Base-by-base conservation (phyloP, 2,888 invertebrate genomes). In the Drosophila acutilabella region DNA sequence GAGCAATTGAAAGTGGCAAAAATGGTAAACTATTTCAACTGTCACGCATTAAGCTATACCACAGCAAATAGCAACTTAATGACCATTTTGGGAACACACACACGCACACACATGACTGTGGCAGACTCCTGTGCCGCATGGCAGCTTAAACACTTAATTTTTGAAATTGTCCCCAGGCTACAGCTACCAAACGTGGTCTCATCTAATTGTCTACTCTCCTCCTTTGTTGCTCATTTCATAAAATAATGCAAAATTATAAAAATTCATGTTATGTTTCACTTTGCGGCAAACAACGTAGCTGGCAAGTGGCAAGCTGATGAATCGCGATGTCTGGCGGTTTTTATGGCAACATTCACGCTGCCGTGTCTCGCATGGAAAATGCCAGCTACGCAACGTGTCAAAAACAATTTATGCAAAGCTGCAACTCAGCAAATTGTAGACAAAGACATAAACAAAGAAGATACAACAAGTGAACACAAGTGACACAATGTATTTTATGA, bases 121-220 rank as follows among this genome's bases (percentile, higher is more conserved):
- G 23, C 54, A 61, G 4, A 30, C 18, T n/a, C 48, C n/a, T 30
- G 47, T 57, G 58, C 38, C 64, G 57, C 66, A 30, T 44, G 60
- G 42, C 76, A 71, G 60, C 67, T 69, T 65, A 79, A 80, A 53
- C 80, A 83, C 82, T 85, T 88, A 64, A 82, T 85, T 88, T 77
- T 68, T 72, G 62, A 80, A 79, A 62, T 67, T 81, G 67, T 82
- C 86, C 88, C 82, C 65, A 38, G 78, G 40, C 70, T 40, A 51
- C 59, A 57, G 71, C 8, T 36, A 18, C 44, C 53, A 51, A 51
- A 53, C 53, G 61, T 51, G 45, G 61, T 38, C 52, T 53, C 68
- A 64, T 71, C 78, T 88, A 81, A 88, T 83, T 83, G 86, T 71
- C 76, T 78, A 70, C 66, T 8, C 30, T 8, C 64, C 58, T 64